These are phyloP conservation scores for Marmota flaviventris DNA, from an alignment of 2,113 vertebrate genomes.

Conservation along the genomic window DNA sequence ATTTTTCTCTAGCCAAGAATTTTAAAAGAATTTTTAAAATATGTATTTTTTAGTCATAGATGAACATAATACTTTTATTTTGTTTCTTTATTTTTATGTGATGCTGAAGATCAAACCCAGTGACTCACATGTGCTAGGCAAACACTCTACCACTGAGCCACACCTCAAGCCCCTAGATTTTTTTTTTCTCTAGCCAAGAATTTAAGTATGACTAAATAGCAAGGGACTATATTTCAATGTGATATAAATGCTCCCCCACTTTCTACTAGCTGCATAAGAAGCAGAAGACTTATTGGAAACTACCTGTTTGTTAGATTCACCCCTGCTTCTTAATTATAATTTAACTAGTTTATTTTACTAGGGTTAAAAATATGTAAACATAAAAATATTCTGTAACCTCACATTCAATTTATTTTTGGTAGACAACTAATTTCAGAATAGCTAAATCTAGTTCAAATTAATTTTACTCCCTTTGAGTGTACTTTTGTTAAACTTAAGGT, in stretches of 20 bases:
- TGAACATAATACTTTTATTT: too few species aligned
- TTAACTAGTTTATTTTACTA: slow-evolving; percentile 40
- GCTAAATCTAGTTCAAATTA: slow-evolving; percentile 57
- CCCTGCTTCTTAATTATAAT: neutral
- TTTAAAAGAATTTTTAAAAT: neutral
- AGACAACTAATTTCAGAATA: slow-evolving; percentile 36
- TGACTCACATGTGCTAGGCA: too few species aligned
- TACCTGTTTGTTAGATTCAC: neutral
- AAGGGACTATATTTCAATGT: slow-evolving; percentile 7
- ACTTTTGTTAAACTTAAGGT: neutral
- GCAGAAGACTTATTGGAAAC: neutral
- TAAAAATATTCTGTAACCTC: slow-evolving; percentile 16
- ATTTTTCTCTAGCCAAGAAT: slow-evolving; percentile 49
- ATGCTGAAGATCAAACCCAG: too few species aligned
- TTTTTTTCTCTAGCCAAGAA: slow-evolving; percentile 34
- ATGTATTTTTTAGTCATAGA: too few species aligned
- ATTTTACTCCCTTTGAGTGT: slow-evolving; percentile 3
- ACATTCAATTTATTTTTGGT: slow-evolving; percentile 22
- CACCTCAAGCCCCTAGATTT: too few species aligned
- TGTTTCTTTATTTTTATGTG: too few species aligned
- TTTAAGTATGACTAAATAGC: slow-evolving; percentile 45
- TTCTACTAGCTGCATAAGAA: neutral
- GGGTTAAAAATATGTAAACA: slow-evolving; percentile 31
- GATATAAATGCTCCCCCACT: neutral
- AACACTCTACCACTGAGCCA: too few species aligned